Conservation (phyloP, 2,113 vertebrate species). For the Mungos mungo region DNA sequence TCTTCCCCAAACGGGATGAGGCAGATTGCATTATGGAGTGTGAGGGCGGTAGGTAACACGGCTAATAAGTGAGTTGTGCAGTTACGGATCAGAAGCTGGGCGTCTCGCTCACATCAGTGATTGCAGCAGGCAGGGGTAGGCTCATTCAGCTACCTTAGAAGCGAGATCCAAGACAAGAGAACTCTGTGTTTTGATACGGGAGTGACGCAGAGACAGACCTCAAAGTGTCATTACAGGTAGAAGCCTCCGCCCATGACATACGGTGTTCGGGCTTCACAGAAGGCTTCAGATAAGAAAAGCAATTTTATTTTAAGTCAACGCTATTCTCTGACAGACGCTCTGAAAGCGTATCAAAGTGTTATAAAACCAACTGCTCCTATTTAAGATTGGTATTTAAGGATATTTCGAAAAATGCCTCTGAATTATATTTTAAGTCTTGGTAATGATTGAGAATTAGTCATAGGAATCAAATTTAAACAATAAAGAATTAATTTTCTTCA, state of each 20-base stretch:
- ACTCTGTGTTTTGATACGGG: neutral
- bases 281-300: constrained; percentile 60
- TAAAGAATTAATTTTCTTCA: constrained; percentile 2
- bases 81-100: neutral
- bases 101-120: neutral
- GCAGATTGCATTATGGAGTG: neutral
- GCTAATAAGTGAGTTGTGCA: neutral
- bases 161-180: neutral
- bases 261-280: neutral
- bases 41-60: fast-evolving
- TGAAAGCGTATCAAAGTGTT: neutral
- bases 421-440: constrained; percentile 25
- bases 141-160: neutral
- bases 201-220: neutral
- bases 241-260: neutral
- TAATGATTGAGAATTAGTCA: constrained; percentile 53
- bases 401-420: neutral
- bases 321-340: constrained; percentile 46
- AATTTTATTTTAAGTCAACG: constrained; percentile 61
- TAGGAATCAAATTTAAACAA: constrained; percentile 35
- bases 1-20: neutral
- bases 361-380: neutral
- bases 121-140: neutral
- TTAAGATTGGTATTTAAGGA: constrained; percentile 28
- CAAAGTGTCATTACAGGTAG: neutral